Conservation (phyloP, 2,888 invertebrate genomes). For the Ormyrus nitidulus region DNA sequence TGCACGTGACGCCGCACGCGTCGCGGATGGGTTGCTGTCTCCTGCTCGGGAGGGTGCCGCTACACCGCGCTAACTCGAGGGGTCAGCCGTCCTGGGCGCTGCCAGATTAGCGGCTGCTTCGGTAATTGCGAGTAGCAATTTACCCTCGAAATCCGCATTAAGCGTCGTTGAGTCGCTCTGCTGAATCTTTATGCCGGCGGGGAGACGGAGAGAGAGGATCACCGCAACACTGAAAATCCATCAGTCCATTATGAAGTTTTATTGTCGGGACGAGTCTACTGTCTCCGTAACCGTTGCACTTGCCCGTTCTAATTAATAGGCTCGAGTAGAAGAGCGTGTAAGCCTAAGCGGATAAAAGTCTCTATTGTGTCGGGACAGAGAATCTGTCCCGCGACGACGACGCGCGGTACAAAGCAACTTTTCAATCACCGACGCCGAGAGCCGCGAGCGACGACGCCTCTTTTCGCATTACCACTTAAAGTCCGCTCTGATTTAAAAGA, state of each 20-base stretch:
- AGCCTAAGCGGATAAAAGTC: too few species aligned
- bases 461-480: too few species aligned
- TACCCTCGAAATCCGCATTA: conserved; percentile 70
- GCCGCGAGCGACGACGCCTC: too few species aligned
- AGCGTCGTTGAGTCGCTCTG: conserved; percentile 56
- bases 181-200: background rate
- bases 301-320: too few species aligned
- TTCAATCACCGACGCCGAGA: too few species aligned
- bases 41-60: conserved; percentile 55
- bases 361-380: too few species aligned
- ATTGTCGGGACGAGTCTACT: background rate
- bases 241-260: background rate
- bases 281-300: too few species aligned
- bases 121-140: conserved; percentile 72
- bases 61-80: conserved; percentile 59
- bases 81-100: conserved; percentile 60
- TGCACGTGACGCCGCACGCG: conserved; percentile 69
- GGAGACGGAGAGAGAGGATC: background rate
- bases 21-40: conserved; percentile 57
- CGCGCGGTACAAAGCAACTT: too few species aligned
- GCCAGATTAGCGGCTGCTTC: conserved; percentile 69
- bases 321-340: too few species aligned
- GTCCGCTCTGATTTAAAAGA: too few species aligned
- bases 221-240: background rate
- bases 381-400: too few species aligned